Conservation (phyloP, 2,113 vertebrate genomes). For the Erpornis zantholeuca region DNA sequence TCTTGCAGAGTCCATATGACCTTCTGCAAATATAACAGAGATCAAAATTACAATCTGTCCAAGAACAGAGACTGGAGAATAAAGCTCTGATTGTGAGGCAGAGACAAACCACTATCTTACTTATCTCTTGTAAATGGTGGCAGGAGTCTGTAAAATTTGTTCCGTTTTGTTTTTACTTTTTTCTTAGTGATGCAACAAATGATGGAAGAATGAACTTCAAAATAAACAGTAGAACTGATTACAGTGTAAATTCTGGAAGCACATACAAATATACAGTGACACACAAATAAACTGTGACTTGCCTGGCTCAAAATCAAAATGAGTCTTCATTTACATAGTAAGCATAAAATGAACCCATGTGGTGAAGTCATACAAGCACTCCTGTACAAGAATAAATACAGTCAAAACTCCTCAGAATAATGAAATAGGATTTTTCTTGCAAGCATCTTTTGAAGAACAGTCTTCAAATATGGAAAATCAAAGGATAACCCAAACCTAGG, state of each 20-base stretch:
- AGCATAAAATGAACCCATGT: background rate
- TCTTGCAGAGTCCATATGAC: background rate
- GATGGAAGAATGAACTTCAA: background rate
- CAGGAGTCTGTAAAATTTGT: background rate
- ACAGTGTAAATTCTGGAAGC: conserved; percentile 14
- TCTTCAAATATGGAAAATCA: background rate
- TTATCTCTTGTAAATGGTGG: background rate
- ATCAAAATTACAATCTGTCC: background rate
- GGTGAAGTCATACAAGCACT: background rate
- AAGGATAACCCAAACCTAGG: background rate
- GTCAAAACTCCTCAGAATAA: background rate
- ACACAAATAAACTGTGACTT: background rate
- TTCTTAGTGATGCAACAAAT: background rate
- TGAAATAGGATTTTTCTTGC: background rate
- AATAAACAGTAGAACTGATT: conserved; percentile 4
- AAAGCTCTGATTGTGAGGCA: background rate
- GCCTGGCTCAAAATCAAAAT: background rate
- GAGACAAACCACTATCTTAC: background rate
- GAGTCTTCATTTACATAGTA: background rate
- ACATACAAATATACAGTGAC: background rate
- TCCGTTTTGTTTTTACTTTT: background rate
- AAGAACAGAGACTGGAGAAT: background rate
- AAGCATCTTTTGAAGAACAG: background rate
- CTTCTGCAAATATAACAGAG: background rate
- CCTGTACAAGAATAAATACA: background rate